Evolutionary conservation across 2,113 vertebrate genomes (phyloP).

Genomic region (Gopherus evgoodei): DNA sequence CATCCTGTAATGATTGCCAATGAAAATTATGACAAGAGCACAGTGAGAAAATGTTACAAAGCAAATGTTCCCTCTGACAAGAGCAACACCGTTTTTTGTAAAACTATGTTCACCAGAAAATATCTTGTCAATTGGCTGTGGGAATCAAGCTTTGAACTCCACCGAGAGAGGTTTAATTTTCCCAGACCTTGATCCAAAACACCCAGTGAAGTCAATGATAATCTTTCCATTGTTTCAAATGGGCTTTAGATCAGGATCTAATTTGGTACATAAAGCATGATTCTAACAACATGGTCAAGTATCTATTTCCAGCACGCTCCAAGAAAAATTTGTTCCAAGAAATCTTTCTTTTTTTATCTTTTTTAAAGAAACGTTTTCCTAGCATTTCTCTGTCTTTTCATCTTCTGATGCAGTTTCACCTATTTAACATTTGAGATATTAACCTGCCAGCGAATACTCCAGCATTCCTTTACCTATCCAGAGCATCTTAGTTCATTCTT

Average conservation of each 20-base stretch:
- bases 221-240: neutral
- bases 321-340: neutral
- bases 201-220: neutral
- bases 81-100: neutral
- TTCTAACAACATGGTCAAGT: neutral
- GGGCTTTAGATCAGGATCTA: neutral
- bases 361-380: neutral
- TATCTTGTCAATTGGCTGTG: neutral
- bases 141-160: neutral
- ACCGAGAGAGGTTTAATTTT: neutral
- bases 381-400: neutral
- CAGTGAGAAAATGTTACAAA: neutral
- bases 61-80: neutral
- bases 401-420: neutral
- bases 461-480: neutral
- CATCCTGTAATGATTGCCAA: neutral
- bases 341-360: neutral
- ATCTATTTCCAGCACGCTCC: neutral
- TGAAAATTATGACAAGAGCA: neutral
- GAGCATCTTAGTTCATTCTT: neutral
- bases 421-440: neutral
- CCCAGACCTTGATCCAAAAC: neutral
- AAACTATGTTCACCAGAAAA: neutral
- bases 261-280: neutral
- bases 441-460: neutral